Evolutionary conservation across 53 echinoderm and acorn worm species (phyloP), one percentile per base, ranked within the genome.

Genomic region (Mesocentrotus franciscanus): DNA sequence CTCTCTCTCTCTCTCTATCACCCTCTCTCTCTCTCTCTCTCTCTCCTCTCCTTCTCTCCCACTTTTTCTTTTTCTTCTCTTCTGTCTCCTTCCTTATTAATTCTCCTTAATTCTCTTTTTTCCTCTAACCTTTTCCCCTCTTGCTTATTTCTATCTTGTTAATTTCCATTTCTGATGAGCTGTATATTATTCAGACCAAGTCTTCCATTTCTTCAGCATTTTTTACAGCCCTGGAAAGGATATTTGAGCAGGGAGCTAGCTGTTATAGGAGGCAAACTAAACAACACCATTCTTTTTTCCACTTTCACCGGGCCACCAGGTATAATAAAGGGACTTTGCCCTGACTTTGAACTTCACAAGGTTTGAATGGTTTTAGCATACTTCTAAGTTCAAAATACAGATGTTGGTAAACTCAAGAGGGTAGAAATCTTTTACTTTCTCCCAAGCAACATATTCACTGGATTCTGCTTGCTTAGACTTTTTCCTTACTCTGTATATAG

Each of bases 321-420:
- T 2, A 87, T 8, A 58, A 8, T 27, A 27, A 10, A 27, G n/a
- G 8, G 9, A 57, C 26, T 55, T 87, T 87, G 87, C 26, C 58
- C 87, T 87, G 26, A 36, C 56, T 27, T 87, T 56, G 58, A 87
- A 56, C 58, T 58, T 87, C 11, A 12, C 87, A 87, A 87, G 87
- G 58, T 58, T 87, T 87, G 58, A 87, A 87, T 87, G 58, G 59
- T 59, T 87, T 87, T 58, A 87, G 58, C 87, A 87, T 29, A 87
- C 87, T 87, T 58, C 27, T 14, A 87, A 87, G 58, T 87, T 87
- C 58, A 87, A 87, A 10, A 12, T n/a, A 5, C 27, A 57, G 58
- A 85, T 56, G 22, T 85, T 49, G 56, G 56, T 24, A 49, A 85
- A 85, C 58, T 33, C 24, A 87, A n/a, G 58, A 58, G 27, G 81